Evolutionary conservation across 2,797 vertebrate species (phyloP).

Genomic region (Tadarida brasiliensis): DNA sequence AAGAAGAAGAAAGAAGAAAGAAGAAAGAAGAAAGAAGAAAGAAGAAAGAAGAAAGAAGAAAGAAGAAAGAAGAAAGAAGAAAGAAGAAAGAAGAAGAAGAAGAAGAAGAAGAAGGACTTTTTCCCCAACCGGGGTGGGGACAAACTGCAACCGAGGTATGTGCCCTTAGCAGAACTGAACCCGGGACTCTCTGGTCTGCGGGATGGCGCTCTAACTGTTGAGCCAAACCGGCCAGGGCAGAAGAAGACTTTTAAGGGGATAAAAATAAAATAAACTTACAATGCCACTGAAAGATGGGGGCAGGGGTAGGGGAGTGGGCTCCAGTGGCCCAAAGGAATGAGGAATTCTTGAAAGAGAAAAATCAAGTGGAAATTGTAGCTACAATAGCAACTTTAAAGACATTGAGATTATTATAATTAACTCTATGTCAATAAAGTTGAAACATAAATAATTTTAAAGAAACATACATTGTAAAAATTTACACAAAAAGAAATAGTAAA

Average conservation of each 20-base stretch:
- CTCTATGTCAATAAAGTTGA: not conserved
- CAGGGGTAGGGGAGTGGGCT: not conserved
- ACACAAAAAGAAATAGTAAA: conserved; percentile 28
- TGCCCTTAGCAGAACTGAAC: too few species aligned
- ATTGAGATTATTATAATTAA: not conserved
- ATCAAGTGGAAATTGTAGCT: not conserved
- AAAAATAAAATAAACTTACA: not conserved
- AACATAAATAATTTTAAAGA: not conserved
- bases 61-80: too few species aligned
- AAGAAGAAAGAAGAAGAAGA: too few species aligned
- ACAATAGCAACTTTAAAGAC: not conserved
- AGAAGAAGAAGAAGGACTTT: too few species aligned
- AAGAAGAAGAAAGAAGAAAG: not conserved
- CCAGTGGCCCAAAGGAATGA: not conserved
- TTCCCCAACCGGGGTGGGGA: too few species aligned
- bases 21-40: too few species aligned
- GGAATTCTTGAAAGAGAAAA: not conserved
- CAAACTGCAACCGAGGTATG: too few species aligned
- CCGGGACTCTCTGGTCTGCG: too few species aligned
- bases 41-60: too few species aligned
- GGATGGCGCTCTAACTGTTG: too few species aligned
- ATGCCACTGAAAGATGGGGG: not conserved
- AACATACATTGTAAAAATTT: not conserved
- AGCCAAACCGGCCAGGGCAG: too few species aligned
- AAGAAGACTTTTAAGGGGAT: not conserved